These are phyloP conservation scores for Mastigias papua DNA, from an alignment of 30 jellyfish, hydroid and myxozoan genomes.

Conservation along the genomic window DNA sequence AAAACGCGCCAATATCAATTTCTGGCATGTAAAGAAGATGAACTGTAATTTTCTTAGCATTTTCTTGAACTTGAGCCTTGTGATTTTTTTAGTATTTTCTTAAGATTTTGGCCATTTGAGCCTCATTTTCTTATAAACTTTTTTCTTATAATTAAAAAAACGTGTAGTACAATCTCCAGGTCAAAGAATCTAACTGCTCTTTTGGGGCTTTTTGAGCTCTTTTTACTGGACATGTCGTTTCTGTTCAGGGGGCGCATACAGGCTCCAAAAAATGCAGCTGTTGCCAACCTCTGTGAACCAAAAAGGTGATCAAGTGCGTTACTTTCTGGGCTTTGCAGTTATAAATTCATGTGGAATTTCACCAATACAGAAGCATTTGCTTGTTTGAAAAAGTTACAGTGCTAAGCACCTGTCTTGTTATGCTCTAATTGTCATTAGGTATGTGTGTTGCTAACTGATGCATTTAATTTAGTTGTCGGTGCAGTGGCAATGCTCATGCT, in stretches of 20 bases:
- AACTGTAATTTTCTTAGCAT: no score
- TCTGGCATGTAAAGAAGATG: no score
- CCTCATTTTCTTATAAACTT: no score
- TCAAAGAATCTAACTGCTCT: constrained; percentile 42
- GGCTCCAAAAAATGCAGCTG: constrained; percentile 45
- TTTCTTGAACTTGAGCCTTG: no score
- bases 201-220: constrained; percentile 42
- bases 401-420: constrained; percentile 52
- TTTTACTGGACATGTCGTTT: constrained; percentile 20
- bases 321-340: constrained; percentile 31
- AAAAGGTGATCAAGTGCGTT: constrained; percentile 28
- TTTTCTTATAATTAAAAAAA: no score
- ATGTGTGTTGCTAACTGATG: constrained; percentile 53
- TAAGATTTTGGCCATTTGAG: no score
- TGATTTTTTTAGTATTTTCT: no score
- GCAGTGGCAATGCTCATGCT: constrained; percentile 53
- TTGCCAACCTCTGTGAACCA: constrained; percentile 18
- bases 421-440: constrained; percentile 31
- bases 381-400: background rate
- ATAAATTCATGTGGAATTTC: constrained; percentile 22
- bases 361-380: constrained; percentile 34
- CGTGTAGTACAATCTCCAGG: constrained; percentile 42
- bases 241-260: constrained; percentile 41
- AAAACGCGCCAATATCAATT: no score
- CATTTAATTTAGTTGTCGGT: constrained; percentile 36